Base-by-base conservation (phyloP, 2,797 vertebrate species). In the Artibeus jamaicensis region DNA sequence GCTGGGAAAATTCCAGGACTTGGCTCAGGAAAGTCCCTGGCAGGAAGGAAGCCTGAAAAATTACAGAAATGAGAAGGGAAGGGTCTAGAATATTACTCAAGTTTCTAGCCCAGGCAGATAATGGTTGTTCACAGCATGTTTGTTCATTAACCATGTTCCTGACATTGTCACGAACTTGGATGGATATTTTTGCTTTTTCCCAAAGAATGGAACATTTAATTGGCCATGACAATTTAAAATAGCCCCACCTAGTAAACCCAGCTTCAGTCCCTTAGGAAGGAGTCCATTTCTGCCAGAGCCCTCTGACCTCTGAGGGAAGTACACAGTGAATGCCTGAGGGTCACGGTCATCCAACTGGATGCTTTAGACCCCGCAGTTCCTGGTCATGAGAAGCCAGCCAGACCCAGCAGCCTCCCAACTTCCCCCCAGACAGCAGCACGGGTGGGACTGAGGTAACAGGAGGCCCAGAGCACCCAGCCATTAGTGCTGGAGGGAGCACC, bases 81-180 rank as follows among this genome's bases (percentile, higher is more conserved):
- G 44, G 8, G 0, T 92, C 89, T 94, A 77, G 68, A 95, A 65
- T 21, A n/a, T 84, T 46, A 15, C 9, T 37, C 39, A 84, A 79
- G 78, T 86, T 90, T 96, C 53, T 62, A 83, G 42, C 44, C 77
- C 39, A 18, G 46, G 55, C 6, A 62, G 50, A 48, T 6, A 21
- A 70, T 37, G 15, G 59, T 9, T 50, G 37, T 37, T 85, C 22
- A 59, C 37, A 12, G 21, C 19, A 18, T 53, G 22, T 68, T 84
- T 70, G 73, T 44, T 71, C 65, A 79, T 78, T 86, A 67, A 68
- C 46, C 48, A 19, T 9, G 42, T 71, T 88, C 42, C 84, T 74
- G 81, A 14, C 50, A 67, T 1, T 42, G n/a, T 65, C 48, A 50
- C n/a, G n/a, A 77, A 73, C n/a, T 77, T 65, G 24, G 48, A 62